Evolutionary conservation across 2,113 vertebrate species (phyloP), one percentile per base, ranked within the genome.

Genomic region (Atherinomorus stipes): DNA sequence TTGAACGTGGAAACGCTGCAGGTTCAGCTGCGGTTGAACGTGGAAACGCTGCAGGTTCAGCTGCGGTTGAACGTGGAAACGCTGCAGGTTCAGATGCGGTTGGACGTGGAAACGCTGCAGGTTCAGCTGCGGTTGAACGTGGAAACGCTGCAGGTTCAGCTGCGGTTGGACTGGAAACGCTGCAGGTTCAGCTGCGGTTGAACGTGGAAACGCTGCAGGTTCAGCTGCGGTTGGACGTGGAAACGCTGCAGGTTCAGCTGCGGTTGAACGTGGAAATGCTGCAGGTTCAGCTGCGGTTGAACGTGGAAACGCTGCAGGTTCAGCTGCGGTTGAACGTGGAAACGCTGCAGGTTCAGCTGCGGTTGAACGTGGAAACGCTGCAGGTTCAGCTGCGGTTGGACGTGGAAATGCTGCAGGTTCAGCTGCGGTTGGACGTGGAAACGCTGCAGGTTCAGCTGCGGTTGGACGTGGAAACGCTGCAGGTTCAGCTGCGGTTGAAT

Each of bases 51-150:
- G 25, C 38, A 28, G 3, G 23, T 72, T 64, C 42, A 6, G n/a
- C n/a, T 11, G 45, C n/a, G n/a, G n/a, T 47, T 73, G 66, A 58
- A n/a, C n/a, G n/a, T n/a, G n/a, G n/a, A n/a, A n/a, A 34, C 3
- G 38, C 50, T 38, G 25, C 38, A 28, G 3, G 23, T 72, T 64
- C 42, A 6, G n/a, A n/a, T 11, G 45, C n/a, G n/a, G n/a, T 47
- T 73, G 66, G n/a, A n/a, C n/a, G n/a, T n/a, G n/a, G n/a, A n/a
- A n/a, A 34, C 3, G 38, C 50, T 38, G 25, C 38, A 28, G 3
- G 23, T 72, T 64, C 42, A 6, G n/a, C n/a, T 11, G 45, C n/a
- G n/a, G n/a, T 47, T 73, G 66, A 58, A n/a, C n/a, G n/a, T n/a
- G n/a, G n/a, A n/a, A n/a, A 34, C 3, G 38, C 50, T 38, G 25